Percentiles rank a stretch among this genome's conserved stretches.
These are phyloP conservation scores for Ophthalmolycus amberensis DNA, from an alignment of 2,113 vertebrate species.

Conservation along the genomic window DNA sequence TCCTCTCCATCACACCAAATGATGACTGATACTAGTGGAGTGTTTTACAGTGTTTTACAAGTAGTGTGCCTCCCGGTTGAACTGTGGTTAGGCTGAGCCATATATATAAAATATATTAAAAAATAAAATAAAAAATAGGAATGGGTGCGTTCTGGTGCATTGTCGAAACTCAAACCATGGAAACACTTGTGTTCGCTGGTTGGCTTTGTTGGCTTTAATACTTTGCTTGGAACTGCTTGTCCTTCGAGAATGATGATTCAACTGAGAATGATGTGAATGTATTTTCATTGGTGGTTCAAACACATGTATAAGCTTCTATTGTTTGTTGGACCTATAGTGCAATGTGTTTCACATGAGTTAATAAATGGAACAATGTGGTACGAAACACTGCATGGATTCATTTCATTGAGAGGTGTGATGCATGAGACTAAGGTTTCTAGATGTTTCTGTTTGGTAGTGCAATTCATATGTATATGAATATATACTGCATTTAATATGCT, in stretches of 20 bases:
- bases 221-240: background rate
- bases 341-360: conserved; percentile 38
- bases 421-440: background rate
- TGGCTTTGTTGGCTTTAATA: background rate
- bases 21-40: no score
- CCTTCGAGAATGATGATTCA: background rate
- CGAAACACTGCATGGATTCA: background rate
- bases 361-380: conserved; percentile 44
- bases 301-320: conserved; percentile 17
- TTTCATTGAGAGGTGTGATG: background rate
- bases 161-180: background rate
- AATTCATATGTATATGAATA: background rate
- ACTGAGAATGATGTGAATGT: conserved; percentile 3
- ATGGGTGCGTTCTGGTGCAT: background rate
- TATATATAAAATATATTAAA: background rate
- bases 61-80: background rate
- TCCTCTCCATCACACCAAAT: no score
- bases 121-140: background rate
- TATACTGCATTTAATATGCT: background rate
- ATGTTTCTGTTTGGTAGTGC: background rate
- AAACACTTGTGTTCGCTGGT: background rate
- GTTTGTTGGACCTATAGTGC: conserved; percentile 17
- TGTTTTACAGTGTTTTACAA: background rate
- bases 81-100: conserved; percentile 2
- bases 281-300: conserved; percentile 3